Percentiles rank a stretch among this genome's conserved stretches.
Evolutionary conservation across 2,113 vertebrate species (phyloP).

Genomic region (Diadophis punctatus): DNA sequence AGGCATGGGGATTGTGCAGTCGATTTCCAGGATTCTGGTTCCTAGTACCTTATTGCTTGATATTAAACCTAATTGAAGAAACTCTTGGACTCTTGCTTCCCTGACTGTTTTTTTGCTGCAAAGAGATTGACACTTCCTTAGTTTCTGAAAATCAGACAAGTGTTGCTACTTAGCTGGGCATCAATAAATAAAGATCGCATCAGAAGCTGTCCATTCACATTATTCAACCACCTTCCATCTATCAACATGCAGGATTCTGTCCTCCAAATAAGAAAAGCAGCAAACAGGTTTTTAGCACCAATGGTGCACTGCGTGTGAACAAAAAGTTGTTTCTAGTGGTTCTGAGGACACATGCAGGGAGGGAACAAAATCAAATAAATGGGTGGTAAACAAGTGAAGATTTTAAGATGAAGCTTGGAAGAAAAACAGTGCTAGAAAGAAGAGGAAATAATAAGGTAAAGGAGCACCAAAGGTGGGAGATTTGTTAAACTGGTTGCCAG

Average conservation of each 20-base stretch:
- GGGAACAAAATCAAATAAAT: background rate
- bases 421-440: background rate
- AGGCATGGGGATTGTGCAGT: background rate
- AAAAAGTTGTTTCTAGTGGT: background rate
- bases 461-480: background rate
- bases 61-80: background rate
- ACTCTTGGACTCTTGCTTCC: background rate
- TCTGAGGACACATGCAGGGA: background rate
- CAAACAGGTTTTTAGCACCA: background rate
- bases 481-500: background rate
- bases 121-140: background rate
- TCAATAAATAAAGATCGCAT: background rate
- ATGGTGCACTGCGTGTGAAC: background rate
- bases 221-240: background rate
- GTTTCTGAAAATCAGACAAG: background rate
- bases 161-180: background rate
- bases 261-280: background rate
- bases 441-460: background rate
- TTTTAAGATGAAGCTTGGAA: background rate
- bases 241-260: background rate
- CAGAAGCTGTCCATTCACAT: background rate
- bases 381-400: background rate
- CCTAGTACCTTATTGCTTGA: background rate
- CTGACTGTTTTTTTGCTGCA: background rate
- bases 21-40: background rate